phyloP scores from a whole-genome alignment of 92 coral and sea anemone genomes.

The Siderastrea siderea region DNA sequence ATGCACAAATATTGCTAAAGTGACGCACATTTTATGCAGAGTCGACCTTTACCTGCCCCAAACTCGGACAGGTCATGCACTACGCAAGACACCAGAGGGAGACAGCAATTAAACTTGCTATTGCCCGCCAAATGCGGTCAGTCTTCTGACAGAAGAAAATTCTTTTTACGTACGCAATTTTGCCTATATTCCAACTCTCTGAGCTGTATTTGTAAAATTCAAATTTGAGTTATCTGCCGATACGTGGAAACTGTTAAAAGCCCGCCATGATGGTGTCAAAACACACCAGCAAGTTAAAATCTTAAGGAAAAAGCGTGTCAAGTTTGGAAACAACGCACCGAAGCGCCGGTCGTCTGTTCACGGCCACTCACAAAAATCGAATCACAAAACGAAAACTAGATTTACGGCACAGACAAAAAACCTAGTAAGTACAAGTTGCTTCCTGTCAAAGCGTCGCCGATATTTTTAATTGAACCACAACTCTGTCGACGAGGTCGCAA shows the following conservation, averaged over 20 bases:
- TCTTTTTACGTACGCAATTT: background rate
- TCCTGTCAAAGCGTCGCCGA: conserved; percentile 8
- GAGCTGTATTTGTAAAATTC: conserved; percentile 8
- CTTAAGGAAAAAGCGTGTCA: background rate
- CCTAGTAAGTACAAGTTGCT: background rate
- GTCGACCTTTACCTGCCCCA: background rate
- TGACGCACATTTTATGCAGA: conserved; percentile 1
- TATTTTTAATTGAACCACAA: background rate
- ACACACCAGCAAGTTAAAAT: background rate
- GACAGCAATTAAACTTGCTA: conserved; percentile 1
- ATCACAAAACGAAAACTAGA: background rate
- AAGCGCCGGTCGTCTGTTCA: conserved; percentile 5
- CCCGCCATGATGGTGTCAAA: background rate
- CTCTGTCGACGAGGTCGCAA: background rate
- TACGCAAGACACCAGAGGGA: background rate
- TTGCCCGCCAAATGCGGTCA: background rate
- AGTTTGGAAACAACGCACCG: background rate
- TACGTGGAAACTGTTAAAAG: conserved; percentile 9
- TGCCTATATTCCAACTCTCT: background rate
- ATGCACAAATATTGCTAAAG: conserved; percentile 53
- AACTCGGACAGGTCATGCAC: background rate
- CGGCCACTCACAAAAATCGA: background rate
- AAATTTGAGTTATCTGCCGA: background rate
- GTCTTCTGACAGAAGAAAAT: background rate
- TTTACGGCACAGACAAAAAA: background rate